Evolutionary conservation across 2,797 vertebrate species (phyloP).

Genomic region (Babyrousa celebensis): DNA sequence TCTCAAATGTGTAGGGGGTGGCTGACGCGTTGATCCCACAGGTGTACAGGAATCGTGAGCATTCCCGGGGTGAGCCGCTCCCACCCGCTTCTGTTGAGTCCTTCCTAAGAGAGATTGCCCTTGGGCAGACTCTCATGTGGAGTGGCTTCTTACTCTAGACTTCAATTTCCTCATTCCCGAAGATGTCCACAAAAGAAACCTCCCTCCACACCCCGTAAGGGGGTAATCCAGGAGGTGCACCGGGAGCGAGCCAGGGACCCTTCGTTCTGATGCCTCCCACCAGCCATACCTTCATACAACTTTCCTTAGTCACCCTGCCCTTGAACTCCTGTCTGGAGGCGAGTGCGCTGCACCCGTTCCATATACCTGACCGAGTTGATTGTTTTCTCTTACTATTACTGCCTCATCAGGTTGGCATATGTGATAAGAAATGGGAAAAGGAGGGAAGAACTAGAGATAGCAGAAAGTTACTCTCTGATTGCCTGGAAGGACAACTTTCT

Average conservation of each 20-base stretch:
- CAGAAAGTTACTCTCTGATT: slow-evolving; percentile 13
- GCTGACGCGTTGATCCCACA: neutral
- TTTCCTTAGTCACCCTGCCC: neutral
- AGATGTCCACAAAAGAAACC: slow-evolving; percentile 16
- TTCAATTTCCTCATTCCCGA: slow-evolving; percentile 68
- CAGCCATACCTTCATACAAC: neutral
- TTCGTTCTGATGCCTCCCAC: slow-evolving; percentile 52
- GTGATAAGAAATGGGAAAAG: slow-evolving; percentile 56
- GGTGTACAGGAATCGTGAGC: neutral
- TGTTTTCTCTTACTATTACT: slow-evolving; percentile 12
- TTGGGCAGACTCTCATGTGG: neutral
- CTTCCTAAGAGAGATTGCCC: neutral
- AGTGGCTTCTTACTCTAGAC: neutral
- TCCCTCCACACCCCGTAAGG: neutral
- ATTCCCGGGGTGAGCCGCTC: neutral
- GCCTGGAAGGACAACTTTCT: slow-evolving; percentile 26
- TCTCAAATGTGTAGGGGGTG: neutral
- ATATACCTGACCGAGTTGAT: neutral
- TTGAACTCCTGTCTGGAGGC: neutral
- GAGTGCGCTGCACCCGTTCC: neutral
- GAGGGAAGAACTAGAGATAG: neutral
- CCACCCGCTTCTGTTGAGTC: neutral
- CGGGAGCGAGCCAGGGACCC: neutral
- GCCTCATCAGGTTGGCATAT: neutral
- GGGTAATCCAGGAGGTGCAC: neutral